Evolutionary conservation across 1,140 invertebrate genomes (phyloP).

Genomic region (Prorops nasuta): DNA sequence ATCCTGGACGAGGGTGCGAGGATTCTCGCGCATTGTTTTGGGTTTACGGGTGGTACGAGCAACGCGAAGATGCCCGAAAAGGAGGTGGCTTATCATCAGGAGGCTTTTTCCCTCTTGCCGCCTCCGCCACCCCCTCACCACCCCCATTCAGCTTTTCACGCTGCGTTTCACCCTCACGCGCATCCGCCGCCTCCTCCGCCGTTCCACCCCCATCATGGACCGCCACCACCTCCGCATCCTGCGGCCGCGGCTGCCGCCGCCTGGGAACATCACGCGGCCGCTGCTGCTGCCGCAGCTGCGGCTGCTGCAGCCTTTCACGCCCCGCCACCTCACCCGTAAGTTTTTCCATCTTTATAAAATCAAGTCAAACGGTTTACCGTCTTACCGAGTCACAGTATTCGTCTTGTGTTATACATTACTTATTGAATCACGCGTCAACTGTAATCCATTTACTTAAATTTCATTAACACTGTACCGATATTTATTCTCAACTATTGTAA

Average conservation of each 20-base stretch:
- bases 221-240: slow-evolving; percentile 39
- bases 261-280: slow-evolving; percentile 52
- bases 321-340: slow-evolving; percentile 50
- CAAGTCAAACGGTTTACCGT: neutral
- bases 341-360: slow-evolving; percentile 14
- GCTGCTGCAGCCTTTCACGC: slow-evolving; percentile 44
- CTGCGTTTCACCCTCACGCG: slow-evolving; percentile 49
- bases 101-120: slow-evolving; percentile 49
- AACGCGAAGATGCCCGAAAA: slow-evolving; percentile 49
- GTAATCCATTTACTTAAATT: neutral
- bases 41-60: neutral
- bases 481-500: no score
- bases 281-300: slow-evolving; percentile 38
- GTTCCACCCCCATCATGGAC: slow-evolving; percentile 44
- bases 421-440: neutral
- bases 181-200: slow-evolving; percentile 46
- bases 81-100: slow-evolving; percentile 54
- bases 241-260: slow-evolving; percentile 45
- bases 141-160: slow-evolving; percentile 52
- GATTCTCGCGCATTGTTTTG: neutral
- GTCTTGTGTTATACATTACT: neutral
- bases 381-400: no score
- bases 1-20: slow-evolving; percentile 21
- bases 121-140: slow-evolving; percentile 50
- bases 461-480: no score